Conservation (phyloP, 2,888 invertebrate species). For the Polyommatus iphigenia region DNA sequence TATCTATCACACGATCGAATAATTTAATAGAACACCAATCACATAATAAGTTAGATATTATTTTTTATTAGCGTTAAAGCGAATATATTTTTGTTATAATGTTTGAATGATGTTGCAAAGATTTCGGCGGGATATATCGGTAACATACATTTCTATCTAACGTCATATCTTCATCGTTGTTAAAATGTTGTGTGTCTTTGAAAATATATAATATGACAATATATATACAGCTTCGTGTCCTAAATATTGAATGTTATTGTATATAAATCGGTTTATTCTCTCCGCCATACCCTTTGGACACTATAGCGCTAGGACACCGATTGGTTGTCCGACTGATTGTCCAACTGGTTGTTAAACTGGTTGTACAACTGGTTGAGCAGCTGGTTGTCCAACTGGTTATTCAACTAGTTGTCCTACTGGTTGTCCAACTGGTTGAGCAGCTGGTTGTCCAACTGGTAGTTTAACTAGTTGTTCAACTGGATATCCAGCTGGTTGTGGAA, state of each 20-base stretch:
- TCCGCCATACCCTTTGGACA: background rate
- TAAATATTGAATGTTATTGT: conserved; percentile 46
- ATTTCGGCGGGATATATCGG: conserved; percentile 51
- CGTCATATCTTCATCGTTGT: conserved; percentile 74
- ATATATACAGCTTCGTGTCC: conserved; percentile 63
- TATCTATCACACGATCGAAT: conserved; percentile 4
- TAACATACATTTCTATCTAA: conserved; percentile 54
- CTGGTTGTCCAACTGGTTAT: background rate
- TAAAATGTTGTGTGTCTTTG: conserved; percentile 69
- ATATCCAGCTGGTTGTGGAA: no score
- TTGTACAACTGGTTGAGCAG: background rate
- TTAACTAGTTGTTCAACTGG: no score
- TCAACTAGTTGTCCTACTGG: no score
- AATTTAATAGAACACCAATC: conserved; percentile 27
- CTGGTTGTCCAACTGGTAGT: no score
- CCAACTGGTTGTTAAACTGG: background rate
- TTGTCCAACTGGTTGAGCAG: no score
- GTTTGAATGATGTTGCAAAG: conserved; percentile 59
- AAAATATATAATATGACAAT: conserved; percentile 73
- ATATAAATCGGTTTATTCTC: conserved; percentile 39
- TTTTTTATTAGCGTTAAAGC: conserved; percentile 18
- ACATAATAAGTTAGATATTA: conserved; percentile 19
- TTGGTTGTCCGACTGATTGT: background rate
- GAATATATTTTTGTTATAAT: conserved; percentile 40
- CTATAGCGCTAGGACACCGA: background rate